phyloP scores from a whole-genome alignment of 2,888 invertebrate species.

The Lasioglossum malachurum region DNA sequence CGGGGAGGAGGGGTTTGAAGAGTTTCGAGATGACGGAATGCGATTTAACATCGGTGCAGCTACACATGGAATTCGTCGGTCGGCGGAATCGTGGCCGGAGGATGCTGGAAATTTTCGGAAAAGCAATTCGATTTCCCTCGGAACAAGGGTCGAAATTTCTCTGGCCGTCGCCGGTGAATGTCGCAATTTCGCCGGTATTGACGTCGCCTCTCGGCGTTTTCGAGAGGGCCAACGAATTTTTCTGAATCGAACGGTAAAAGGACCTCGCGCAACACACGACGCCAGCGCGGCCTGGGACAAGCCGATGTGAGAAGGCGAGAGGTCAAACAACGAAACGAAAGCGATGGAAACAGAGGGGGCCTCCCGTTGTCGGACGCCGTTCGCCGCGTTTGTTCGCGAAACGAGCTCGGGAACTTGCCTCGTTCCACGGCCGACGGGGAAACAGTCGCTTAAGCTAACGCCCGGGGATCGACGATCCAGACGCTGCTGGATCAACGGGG shows the following conservation, averaged over 20 bases:
- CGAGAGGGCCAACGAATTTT: constrained; percentile 3
- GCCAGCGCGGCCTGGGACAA: background rate
- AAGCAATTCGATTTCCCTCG: constrained; percentile 11
- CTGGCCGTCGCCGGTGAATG: background rate
- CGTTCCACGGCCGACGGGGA: constrained; percentile 54
- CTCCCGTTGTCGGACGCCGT: constrained; percentile 33
- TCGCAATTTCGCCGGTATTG: constrained; percentile 12
- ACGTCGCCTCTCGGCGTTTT: constrained; percentile 2
- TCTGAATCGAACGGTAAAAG: constrained; percentile 3
- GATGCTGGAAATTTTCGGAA: background rate
- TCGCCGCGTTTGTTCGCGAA: constrained; percentile 48
- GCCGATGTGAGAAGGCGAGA: background rate
- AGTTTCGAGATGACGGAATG: background rate
- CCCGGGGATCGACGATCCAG: constrained; percentile 18
- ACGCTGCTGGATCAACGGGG: constrained; percentile 59
- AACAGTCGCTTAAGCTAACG: constrained; percentile 71
- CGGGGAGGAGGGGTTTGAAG: background rate
- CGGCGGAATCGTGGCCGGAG: background rate
- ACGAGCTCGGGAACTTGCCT: constrained; percentile 63
- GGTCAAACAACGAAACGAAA: constrained; percentile 4
- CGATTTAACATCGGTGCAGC: background rate
- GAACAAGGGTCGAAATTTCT: constrained; percentile 16
- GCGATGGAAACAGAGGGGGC: background rate
- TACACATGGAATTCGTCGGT: background rate
- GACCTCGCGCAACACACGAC: background rate